phyloP scores from a whole-genome alignment of 2,113 vertebrate genomes.

The Haliaeetus leucogaster region DNA sequence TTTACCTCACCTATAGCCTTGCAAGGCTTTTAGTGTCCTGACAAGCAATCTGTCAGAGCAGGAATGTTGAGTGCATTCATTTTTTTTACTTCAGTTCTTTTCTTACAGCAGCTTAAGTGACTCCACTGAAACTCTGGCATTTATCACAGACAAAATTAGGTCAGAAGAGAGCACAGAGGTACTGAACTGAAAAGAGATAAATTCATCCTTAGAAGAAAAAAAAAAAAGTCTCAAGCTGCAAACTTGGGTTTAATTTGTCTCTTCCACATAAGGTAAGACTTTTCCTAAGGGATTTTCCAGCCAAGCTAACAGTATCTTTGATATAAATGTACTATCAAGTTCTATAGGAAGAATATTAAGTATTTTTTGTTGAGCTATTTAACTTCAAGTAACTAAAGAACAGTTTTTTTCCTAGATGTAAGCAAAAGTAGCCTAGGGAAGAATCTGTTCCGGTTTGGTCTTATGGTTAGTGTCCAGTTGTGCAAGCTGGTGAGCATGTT shows the following conservation, averaged over 20 bases:
- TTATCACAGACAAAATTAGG: conserved; percentile 63
- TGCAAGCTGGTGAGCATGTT: background rate
- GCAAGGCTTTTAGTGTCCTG: conserved; percentile 57
- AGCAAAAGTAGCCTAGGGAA: background rate
- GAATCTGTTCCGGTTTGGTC: background rate
- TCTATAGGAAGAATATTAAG: background rate
- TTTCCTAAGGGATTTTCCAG: conserved; percentile 14
- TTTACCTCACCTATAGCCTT: conserved; percentile 50
- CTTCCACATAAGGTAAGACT: conserved; percentile 15
- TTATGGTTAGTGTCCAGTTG: rapidly evolving
- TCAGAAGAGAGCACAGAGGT: conserved; percentile 50
- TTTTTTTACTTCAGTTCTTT: conserved; percentile 55
- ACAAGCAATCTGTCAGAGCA: conserved; percentile 52
- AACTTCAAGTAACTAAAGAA: background rate
- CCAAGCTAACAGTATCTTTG: background rate
- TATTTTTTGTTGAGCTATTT: background rate
- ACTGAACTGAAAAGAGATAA: conserved; percentile 41
- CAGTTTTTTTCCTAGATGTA: background rate
- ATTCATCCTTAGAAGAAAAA: conserved; percentile 5
- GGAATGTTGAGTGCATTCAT: conserved; percentile 62
- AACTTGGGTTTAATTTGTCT: conserved; percentile 28
- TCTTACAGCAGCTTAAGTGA: conserved; percentile 60
- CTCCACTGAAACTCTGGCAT: conserved; percentile 56
- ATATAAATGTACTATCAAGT: background rate
- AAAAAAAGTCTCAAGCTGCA: background rate